These are phyloP conservation scores for Cacoxenus indagator DNA, from an alignment of 2,888 invertebrate genomes.

Conservation along the genomic window DNA sequence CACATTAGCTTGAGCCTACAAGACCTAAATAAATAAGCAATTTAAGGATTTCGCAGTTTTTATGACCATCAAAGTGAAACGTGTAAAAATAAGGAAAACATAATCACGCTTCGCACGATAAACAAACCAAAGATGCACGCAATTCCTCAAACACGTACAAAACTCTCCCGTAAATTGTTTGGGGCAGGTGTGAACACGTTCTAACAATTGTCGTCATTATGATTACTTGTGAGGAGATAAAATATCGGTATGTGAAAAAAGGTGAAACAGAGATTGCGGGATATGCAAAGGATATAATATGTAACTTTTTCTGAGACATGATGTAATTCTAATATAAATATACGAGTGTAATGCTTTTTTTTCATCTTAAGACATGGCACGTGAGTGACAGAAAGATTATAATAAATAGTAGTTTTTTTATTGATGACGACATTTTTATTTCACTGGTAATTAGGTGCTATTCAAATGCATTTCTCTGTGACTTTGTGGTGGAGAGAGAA, in stretches of 20 bases:
- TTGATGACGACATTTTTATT: conserved; percentile 10
- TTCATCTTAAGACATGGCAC: background rate
- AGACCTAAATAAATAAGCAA: too few relatives aligned
- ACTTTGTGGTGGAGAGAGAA: background rate
- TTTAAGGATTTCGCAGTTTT: too few relatives aligned
- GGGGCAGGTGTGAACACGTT: background rate
- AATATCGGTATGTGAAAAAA: background rate
- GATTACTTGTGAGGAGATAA: background rate
- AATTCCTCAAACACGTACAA: background rate
- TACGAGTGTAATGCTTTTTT: too few relatives aligned
- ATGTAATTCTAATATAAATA: too few relatives aligned
- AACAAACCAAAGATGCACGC: background rate
- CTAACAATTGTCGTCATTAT: background rate
- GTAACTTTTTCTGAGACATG: too few relatives aligned
- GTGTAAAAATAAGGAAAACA: background rate
- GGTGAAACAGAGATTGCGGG: background rate
- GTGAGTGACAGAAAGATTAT: background rate
- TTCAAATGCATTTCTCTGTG: background rate
- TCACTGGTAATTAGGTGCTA: conserved; percentile 1
- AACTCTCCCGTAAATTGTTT: background rate
- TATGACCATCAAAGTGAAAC: too few relatives aligned
- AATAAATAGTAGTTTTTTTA: background rate
- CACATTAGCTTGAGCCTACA: too few relatives aligned
- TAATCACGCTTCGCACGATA: background rate
- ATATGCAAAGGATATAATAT: too few relatives aligned